Evolutionary conservation across 2,888 invertebrate genomes (phyloP), one percentile per base, ranked within the genome.

Genomic region (Agapostemon virescens): DNA sequence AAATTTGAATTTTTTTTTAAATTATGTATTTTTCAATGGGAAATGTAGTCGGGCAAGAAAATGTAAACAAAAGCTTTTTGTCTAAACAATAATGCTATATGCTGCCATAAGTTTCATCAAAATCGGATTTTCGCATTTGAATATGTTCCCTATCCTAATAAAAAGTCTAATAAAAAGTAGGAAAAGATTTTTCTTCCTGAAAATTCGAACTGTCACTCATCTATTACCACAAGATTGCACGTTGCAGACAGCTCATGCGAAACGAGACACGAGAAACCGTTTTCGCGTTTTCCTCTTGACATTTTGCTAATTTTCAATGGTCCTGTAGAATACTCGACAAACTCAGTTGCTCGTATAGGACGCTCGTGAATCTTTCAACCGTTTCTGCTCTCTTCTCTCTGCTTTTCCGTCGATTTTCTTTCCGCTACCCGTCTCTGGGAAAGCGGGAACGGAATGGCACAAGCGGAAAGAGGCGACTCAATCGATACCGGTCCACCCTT

Each of bases 401-500:
- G 26, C 30, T 38, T 67, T 61, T 61, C 55, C 66, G 49, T 63
- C 45, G 67, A 3, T 36, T 49, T 23, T 30, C 68, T 42, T 64
- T 33, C n/a, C n/a, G 49, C 49, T n/a, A 49, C 11, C 30, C 49
- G 63, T 40, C 45, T 45, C 45, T 26, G 33, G 61, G 70, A 77
- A 61, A 81, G 77, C 70, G 72, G 73, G 79, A 87, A 80, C 77
- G 73, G 73, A 76, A 79, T 76, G 76, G 74, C 49, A 49, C 66
- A 64, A 58, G 40, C 58, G 61, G 66, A 55, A 69, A 58, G 69
- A 68, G 69, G 78, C 77, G 72, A 81, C 84, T 82, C 84, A 84
- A 88, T 88, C 88, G 86, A 88, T 87, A 86, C 74, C 30, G 81
- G 84, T 78, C 84, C 84, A 77, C 76, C 82, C 74, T 83, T 87